phyloP scores from a whole-genome alignment of 2,113 vertebrate species.

The Rhinichthys klamathensis region DNA sequence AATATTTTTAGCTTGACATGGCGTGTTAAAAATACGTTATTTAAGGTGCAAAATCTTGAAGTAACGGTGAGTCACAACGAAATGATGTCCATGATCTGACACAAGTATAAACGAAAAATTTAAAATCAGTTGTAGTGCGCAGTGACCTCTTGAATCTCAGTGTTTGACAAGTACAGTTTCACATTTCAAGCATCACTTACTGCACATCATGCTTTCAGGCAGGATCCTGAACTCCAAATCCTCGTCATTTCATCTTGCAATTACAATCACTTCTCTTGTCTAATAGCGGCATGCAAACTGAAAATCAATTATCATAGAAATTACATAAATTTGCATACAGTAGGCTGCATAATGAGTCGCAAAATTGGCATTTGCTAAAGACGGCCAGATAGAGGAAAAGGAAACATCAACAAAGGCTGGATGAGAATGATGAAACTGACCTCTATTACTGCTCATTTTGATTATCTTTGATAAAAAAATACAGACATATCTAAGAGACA shows the following conservation, averaged over 20 bases:
- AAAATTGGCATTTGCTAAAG: not conserved
- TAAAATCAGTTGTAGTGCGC: not conserved
- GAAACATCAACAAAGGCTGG: not conserved
- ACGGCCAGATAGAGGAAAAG: not conserved
- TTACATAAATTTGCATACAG: not conserved
- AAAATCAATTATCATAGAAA: not conserved
- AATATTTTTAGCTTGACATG: not conserved
- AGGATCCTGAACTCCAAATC: not conserved
- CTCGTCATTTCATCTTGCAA: not conserved
- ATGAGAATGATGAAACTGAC: constrained; percentile 4
- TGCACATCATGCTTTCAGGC: not conserved
- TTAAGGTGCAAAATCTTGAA: not conserved
- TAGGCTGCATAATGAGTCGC: not conserved
- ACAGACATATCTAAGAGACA: not conserved
- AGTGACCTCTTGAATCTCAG: not conserved
- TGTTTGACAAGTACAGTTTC: not conserved
- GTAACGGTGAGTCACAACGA: not conserved
- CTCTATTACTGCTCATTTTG: constrained; percentile 5
- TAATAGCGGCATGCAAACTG: not conserved
- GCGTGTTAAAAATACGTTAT: not conserved
- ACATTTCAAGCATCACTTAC: not conserved
- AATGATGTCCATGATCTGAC: not conserved
- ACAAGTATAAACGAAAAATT: not conserved
- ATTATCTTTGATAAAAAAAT: not conserved
- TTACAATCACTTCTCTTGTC: constrained; percentile 7